A percentile compares a stretch with the other conserved stretches of the same genome.
Conservation (phyloP, 2,888 invertebrate species). For the Carpatolechia fugitivella region DNA sequence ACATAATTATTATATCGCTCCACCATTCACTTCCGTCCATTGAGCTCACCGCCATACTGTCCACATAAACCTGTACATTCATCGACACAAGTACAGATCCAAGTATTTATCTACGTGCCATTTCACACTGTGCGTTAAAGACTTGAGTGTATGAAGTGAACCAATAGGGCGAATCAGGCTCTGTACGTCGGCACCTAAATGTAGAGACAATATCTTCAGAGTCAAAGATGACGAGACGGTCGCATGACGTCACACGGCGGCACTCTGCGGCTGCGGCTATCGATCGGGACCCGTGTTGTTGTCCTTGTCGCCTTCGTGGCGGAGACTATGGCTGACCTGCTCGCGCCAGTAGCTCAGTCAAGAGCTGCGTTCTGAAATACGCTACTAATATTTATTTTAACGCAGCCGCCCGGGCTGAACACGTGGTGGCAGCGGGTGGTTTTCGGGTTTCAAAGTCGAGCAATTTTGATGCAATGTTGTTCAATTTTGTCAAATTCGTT, state of each 20-base stretch:
- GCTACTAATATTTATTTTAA: conserved; percentile 79
- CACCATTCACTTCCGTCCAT: conserved; percentile 22
- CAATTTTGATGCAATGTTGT: neutral
- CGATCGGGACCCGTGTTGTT: conserved; percentile 67
- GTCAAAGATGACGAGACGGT: conserved; percentile 76
- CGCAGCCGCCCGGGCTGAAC: conserved; percentile 64
- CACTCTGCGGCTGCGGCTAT: conserved; percentile 79
- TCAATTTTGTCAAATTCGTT: neutral
- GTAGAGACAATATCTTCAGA: conserved; percentile 73
- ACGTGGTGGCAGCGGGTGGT: conserved; percentile 49
- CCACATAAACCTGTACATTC: neutral
- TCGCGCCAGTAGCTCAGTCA: conserved; percentile 57
- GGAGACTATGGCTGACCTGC: conserved; percentile 47
- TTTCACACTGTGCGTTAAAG: neutral
- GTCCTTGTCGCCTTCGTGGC: conserved; percentile 55
- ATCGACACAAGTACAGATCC: neutral
- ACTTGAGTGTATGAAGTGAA: neutral
- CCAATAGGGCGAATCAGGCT: neutral
- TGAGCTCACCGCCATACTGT: conserved; percentile 11
- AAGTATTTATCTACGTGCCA: neutral
- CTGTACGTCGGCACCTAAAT: conserved; percentile 32
- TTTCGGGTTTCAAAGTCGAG: neutral
- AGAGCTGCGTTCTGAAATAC: conserved; percentile 72
- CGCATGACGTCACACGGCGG: conserved; percentile 73
- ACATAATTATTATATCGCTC: neutral